Evolutionary conservation across 2,888 invertebrate genomes (phyloP).

Genomic region (Synanthedon vespiformis): DNA sequence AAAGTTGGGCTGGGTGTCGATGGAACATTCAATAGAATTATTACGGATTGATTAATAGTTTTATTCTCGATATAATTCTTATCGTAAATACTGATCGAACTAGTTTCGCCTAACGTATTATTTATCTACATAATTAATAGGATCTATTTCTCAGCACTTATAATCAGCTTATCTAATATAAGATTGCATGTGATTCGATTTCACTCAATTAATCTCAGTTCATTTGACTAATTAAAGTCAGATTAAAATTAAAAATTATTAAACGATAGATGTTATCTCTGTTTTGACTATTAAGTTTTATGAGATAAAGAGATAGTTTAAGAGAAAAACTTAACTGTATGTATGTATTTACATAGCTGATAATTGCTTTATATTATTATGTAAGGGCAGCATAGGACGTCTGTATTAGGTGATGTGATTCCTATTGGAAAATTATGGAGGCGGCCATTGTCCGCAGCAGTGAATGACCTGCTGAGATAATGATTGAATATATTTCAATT

Average conservation of each 20-base stretch:
- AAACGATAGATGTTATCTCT: not conserved
- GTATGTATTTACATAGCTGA: too few species aligned
- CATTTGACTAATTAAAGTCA: constrained; percentile 23
- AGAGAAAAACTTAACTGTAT: too few species aligned
- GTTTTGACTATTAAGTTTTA: not conserved
- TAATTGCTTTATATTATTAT: too few species aligned
- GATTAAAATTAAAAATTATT: constrained; percentile 18
- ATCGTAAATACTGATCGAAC: not conserved
- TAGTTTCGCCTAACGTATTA: constrained; percentile 3
- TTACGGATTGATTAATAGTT: not conserved
- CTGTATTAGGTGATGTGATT: too few species aligned
- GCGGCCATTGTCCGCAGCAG: too few species aligned
- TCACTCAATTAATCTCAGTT: constrained; percentile 25
- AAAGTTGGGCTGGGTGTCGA: too few species aligned
- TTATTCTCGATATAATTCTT: not conserved
- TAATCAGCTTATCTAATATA: constrained; percentile 22
- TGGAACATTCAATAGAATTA: not conserved
- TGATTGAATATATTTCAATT: too few species aligned
- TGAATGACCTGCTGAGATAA: too few species aligned
- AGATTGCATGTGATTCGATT: constrained; percentile 17
- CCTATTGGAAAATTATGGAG: too few species aligned
- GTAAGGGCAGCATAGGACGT: too few species aligned
- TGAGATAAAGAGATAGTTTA: too few species aligned
- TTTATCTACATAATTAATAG: constrained; percentile 16
- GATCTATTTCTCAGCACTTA: constrained; percentile 23